phyloP scores from a whole-genome alignment of 1,140 invertebrate species.

The Listronotus oregonensis region DNA sequence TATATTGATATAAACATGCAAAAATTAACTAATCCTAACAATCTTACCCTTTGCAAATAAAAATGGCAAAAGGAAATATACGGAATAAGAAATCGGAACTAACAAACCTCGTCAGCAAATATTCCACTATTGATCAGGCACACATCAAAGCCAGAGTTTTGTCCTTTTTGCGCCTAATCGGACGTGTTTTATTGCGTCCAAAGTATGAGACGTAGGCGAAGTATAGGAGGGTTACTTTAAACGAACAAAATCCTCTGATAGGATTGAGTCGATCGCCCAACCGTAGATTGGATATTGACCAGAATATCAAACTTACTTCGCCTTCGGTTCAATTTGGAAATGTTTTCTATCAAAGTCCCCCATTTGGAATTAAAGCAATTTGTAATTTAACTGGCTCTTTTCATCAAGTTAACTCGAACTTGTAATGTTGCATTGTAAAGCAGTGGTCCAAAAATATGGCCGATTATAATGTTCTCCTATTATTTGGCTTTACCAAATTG shows the following conservation, averaged over 20 bases:
- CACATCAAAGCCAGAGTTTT: slow-evolving; percentile 21
- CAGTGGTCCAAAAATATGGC: too few relatives aligned
- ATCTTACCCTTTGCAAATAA: too few relatives aligned
- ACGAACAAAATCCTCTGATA: slow-evolving; percentile 26
- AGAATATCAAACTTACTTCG: slow-evolving; percentile 25
- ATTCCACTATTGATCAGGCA: slow-evolving; percentile 15
- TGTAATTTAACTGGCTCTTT: slow-evolving; percentile 14
- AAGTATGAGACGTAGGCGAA: slow-evolving; percentile 23
- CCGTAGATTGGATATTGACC: slow-evolving; percentile 24
- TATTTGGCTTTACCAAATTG: too few relatives aligned
- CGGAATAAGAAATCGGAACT: slow-evolving; percentile 10
- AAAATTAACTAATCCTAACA: too few relatives aligned
- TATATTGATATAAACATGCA: too few relatives aligned
- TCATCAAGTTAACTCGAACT: background rate
- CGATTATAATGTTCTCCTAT: too few relatives aligned
- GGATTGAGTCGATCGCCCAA: slow-evolving; percentile 26
- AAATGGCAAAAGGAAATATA: too few relatives aligned
- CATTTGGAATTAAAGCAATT: slow-evolving; percentile 23
- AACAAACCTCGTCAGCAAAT: slow-evolving; percentile 17
- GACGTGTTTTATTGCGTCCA: slow-evolving; percentile 26
- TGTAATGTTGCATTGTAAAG: too few relatives aligned
- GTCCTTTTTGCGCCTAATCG: slow-evolving; percentile 22
- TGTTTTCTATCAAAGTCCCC: slow-evolving; percentile 17
- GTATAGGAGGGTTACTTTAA: slow-evolving; percentile 23
- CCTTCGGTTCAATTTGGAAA: slow-evolving; percentile 19